These are phyloP conservation scores for Podilymbus podiceps DNA, from an alignment of 2,113 vertebrate genomes.

Conservation along the genomic window DNA sequence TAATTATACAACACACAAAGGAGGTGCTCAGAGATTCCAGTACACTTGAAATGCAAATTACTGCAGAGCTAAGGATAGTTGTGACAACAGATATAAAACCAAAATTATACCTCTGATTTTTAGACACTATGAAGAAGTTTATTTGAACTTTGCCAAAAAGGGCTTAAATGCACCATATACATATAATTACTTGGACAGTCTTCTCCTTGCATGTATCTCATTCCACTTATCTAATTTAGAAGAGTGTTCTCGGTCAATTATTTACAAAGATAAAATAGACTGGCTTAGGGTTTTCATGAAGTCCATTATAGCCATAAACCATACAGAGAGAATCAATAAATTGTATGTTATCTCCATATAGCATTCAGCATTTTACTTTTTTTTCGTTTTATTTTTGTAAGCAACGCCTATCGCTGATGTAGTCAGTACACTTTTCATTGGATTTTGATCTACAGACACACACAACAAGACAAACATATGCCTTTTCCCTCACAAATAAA, in stretches of 20 bases:
- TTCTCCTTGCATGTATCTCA: background rate
- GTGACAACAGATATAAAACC: background rate
- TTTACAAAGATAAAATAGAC: conserved; percentile 23
- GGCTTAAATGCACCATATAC: background rate
- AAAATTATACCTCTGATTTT: conserved; percentile 15
- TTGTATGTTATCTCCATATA: background rate
- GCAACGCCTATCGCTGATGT: background rate
- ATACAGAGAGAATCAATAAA: conserved; percentile 10
- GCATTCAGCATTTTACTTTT: background rate
- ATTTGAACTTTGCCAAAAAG: conserved; percentile 1
- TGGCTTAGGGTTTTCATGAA: background rate
- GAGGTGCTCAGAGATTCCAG: background rate
- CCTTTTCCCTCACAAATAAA: conserved; percentile 34
- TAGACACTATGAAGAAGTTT: background rate
- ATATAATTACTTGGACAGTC: background rate
- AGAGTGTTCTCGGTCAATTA: background rate
- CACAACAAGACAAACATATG: conserved; percentile 47
- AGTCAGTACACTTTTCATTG: background rate
- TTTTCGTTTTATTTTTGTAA: background rate
- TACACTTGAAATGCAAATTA: conserved; percentile 33
- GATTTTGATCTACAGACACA: background rate
- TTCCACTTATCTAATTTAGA: background rate
- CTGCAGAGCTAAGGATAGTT: background rate
- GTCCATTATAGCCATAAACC: conserved; percentile 23
- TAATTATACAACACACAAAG: conserved; percentile 10